phyloP scores from a whole-genome alignment of 2,888 invertebrate genomes.

The Eristalis tenax region DNA sequence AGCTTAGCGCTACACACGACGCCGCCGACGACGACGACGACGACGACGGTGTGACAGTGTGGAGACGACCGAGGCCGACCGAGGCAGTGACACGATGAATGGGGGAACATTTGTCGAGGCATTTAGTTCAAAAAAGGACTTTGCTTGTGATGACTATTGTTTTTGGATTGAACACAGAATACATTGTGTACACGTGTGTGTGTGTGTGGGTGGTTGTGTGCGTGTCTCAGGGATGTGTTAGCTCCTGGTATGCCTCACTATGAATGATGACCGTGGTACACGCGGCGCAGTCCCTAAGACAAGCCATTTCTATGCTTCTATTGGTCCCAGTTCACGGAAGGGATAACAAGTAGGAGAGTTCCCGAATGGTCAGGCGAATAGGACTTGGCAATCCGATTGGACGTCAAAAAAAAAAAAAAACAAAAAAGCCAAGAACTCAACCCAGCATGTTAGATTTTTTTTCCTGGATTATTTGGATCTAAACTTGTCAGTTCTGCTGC shows the following conservation, averaged over 20 bases:
- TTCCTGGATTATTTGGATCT: not conserved
- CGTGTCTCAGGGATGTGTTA: not conserved
- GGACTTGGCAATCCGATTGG: constrained; percentile 2
- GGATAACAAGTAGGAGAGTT: constrained; percentile 19
- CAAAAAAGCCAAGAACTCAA: not conserved
- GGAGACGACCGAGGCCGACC: not conserved
- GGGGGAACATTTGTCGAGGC: constrained; percentile 66
- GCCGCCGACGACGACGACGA: constrained; percentile 1
- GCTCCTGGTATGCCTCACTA: too few relatives aligned
- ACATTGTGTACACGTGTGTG: constrained; percentile 50
- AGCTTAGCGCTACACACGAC: constrained; percentile 43
- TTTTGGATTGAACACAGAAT: constrained; percentile 58
- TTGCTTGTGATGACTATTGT: constrained; percentile 68
- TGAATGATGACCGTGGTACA: constrained; percentile 51
- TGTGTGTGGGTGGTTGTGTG: not conserved
- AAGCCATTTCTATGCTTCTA: constrained; percentile 28
- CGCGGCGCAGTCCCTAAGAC: constrained; percentile 33
- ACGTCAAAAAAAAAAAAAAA: not conserved
- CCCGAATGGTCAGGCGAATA: constrained; percentile 1
- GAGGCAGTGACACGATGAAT: not conserved
- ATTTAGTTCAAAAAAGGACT: constrained; percentile 56
- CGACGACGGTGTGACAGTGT: constrained; percentile 4
- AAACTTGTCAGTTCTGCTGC: not conserved
- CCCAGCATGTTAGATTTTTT: not conserved
- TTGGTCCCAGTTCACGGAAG: constrained; percentile 43